phyloP scores from a whole-genome alignment of 2,797 vertebrate species.

The Botia almorhae region DNA sequence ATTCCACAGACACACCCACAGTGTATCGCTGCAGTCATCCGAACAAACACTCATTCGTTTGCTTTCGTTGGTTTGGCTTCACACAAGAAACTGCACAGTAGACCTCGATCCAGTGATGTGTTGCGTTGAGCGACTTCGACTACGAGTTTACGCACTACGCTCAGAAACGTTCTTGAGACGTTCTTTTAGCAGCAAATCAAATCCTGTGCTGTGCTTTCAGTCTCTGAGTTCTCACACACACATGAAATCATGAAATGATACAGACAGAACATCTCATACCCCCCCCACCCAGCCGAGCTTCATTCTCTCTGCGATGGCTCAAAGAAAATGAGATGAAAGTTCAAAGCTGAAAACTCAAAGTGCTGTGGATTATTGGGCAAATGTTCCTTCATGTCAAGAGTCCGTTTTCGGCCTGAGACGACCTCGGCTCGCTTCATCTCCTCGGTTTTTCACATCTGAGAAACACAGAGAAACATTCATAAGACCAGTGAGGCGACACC shows the following conservation, averaged over 20 bases:
- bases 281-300: slow-evolving; percentile 42
- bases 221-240: slow-evolving; percentile 68
- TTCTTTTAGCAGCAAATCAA: slow-evolving; percentile 81
- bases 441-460: slow-evolving; percentile 96
- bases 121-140: slow-evolving; percentile 68
- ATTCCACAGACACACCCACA: slow-evolving; percentile 8
- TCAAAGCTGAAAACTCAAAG: slow-evolving; percentile 86
- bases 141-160: slow-evolving; percentile 64
- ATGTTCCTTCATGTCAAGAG: slow-evolving; percentile 91
- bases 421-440: slow-evolving; percentile 84
- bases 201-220: slow-evolving; percentile 70
- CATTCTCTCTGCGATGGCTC: slow-evolving; percentile 68
- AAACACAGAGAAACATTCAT: slow-evolving; percentile 11
- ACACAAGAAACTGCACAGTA: slow-evolving; percentile 68
- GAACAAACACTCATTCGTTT: background rate
- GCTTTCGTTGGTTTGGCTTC: slow-evolving; percentile 57
- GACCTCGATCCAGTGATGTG: slow-evolving; percentile 81
- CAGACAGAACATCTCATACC: slow-evolving; percentile 66
- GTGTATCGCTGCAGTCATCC: background rate
- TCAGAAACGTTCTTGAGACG: slow-evolving; percentile 62
- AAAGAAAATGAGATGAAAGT: slow-evolving; percentile 88
- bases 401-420: slow-evolving; percentile 72
- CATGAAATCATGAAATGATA: slow-evolving; percentile 69
- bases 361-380: slow-evolving; percentile 86
- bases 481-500: no score